Percentiles rank a stretch among this genome's conserved stretches.
These are phyloP conservation scores for Archegozetes longisetosus DNA, from an alignment of 1,140 invertebrate species.

Conservation along the genomic window DNA sequence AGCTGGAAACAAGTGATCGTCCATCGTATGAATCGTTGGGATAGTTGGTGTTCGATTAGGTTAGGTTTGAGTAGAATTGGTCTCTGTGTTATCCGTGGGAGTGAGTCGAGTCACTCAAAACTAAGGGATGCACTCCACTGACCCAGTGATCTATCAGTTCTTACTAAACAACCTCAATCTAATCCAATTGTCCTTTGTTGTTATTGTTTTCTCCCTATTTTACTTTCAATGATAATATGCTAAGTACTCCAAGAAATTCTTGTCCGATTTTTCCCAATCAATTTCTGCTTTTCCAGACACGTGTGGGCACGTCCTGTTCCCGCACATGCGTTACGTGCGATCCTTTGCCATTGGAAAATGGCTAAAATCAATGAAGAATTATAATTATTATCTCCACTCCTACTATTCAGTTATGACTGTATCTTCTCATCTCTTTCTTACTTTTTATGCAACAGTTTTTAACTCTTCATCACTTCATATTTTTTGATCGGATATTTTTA, in stretches of 20 bases:
- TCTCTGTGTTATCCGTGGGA: background rate
- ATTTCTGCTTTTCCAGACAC: background rate
- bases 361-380: background rate
- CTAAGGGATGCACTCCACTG: background rate
- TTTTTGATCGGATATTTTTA: background rate
- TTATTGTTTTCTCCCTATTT: too few relatives aligned
- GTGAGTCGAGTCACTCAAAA: background rate
- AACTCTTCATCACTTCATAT: background rate
- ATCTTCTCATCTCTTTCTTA: background rate
- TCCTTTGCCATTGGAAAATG: background rate
- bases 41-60: too few relatives aligned
- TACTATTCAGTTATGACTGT: background rate
- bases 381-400: background rate
- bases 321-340: background rate
- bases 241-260: background rate
- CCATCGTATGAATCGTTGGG: conserved; percentile 5
- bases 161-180: too few relatives aligned
- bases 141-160: background rate
- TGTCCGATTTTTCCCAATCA: background rate
- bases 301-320: background rate
- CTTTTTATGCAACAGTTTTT: background rate
- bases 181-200: too few relatives aligned
- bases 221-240: too few relatives aligned
- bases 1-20: conserved; percentile 10
- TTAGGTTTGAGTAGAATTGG: background rate